phyloP scores from a whole-genome alignment of 2,113 vertebrate genomes.

The Tragelaphus strepsiceros region DNA sequence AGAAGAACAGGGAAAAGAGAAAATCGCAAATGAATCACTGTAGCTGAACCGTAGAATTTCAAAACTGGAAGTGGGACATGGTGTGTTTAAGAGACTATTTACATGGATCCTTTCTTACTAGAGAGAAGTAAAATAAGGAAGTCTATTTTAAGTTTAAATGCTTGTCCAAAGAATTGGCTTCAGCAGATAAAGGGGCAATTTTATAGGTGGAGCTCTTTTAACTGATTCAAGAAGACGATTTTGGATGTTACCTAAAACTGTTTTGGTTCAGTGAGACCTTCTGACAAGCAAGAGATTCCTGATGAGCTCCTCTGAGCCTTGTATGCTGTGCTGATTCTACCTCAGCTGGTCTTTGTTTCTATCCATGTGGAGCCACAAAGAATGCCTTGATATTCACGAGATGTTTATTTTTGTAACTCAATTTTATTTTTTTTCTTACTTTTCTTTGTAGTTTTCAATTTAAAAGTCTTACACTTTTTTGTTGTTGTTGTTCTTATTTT shows the following conservation, averaged over 20 bases:
- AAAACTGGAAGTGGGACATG: neutral
- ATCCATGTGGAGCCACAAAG: neutral
- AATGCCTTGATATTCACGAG: neutral
- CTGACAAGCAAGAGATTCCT: neutral
- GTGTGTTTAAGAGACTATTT: neutral
- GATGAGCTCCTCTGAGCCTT: neutral
- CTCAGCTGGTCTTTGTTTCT: too few relatives aligned
- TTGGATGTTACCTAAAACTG: neutral
- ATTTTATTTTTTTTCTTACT: neutral
- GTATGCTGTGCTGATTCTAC: neutral
- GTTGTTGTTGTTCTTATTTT: neutral
- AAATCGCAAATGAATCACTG: neutral
- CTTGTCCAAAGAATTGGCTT: neutral
- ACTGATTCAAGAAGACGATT: neutral
- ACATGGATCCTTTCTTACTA: neutral
- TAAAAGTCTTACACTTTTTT: neutral
- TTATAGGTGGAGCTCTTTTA: neutral
- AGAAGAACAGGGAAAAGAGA: neutral
- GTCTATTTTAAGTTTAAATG: neutral
- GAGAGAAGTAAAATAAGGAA: neutral
- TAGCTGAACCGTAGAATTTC: neutral
- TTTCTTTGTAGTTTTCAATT: neutral
- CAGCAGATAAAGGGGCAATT: neutral
- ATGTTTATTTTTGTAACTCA: neutral
- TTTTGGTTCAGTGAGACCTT: neutral